Conservation (phyloP, 1,140 invertebrate genomes). For the Anastrepha obliqua region DNA sequence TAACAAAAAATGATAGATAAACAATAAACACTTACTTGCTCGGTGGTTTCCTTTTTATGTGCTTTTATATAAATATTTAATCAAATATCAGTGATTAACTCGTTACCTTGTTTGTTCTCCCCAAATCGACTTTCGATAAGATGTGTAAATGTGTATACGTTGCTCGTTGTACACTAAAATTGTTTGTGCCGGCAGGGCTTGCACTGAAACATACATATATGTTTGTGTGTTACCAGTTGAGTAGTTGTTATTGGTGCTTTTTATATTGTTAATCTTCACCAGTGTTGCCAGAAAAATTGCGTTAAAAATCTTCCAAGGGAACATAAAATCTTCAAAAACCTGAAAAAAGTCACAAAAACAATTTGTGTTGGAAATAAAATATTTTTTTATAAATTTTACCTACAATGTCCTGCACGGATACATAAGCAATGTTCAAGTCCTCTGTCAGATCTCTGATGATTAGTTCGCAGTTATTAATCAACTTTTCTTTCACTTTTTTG, state of each 20-base stretch:
- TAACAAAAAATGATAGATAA: not conserved
- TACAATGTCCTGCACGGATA: too few species aligned
- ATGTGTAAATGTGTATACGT: not conserved
- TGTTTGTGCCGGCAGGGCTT: not conserved
- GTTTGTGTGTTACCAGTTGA: not conserved
- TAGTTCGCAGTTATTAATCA: too few species aligned
- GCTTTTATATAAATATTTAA: slow-evolving; percentile 20
- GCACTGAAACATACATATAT: not conserved
- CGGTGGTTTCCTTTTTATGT: not conserved
- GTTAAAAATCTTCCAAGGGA: too few species aligned
- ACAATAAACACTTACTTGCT: not conserved
- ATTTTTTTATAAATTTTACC: too few species aligned
- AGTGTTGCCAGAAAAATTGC: too few species aligned
- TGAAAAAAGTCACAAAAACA: too few species aligned
- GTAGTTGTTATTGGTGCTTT: not conserved
- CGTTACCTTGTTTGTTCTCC: not conserved
- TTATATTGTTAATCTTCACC: not conserved
- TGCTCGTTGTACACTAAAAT: not conserved
- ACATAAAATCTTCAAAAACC: too few species aligned
- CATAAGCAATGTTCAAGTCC: too few species aligned
- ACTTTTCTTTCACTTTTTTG: too few species aligned
- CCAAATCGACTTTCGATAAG: not conserved
- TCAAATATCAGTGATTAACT: not conserved
- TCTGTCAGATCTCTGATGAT: too few species aligned
- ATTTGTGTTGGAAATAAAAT: too few species aligned